A percentile compares a stretch with the other conserved stretches of the same genome.
phyloP scores from a whole-genome alignment of 2,888 invertebrate species.

The Timema cristinae region DNA sequence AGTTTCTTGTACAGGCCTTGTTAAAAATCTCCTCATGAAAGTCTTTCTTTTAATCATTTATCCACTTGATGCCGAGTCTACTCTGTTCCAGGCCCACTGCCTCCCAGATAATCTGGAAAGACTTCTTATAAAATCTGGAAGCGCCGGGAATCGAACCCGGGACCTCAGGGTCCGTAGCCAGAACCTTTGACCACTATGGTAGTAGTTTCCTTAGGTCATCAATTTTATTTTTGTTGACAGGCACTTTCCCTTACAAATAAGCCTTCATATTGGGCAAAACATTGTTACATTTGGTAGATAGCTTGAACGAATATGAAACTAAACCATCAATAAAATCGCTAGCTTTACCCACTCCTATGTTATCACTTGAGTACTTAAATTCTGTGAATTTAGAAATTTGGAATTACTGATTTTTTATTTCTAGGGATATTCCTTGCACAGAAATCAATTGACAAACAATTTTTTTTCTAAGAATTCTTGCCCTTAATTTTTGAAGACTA shows the following conservation, averaged over 20 bases:
- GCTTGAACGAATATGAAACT: neutral
- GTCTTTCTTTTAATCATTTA: neutral
- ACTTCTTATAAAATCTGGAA: too few relatives aligned
- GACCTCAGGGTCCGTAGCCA: too few relatives aligned
- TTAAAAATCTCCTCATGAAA: too few relatives aligned
- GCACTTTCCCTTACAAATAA: neutral
- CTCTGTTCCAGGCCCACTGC: too few relatives aligned
- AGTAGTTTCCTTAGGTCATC: slow-evolving; percentile 5
- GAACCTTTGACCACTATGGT: too few relatives aligned
- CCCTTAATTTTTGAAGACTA: neutral
- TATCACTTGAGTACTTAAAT: neutral
- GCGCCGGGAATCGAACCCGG: too few relatives aligned
- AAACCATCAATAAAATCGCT: neutral
- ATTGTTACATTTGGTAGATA: neutral
- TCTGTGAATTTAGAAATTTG: neutral
- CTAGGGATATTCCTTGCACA: neutral
- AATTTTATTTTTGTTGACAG: slow-evolving; percentile 1
- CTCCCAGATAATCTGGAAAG: too few relatives aligned
- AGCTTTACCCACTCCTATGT: neutral
- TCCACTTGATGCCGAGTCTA: too few relatives aligned
- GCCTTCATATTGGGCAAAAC: neutral
- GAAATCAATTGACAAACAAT: neutral
- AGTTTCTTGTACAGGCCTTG: neutral
- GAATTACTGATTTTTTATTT: neutral
- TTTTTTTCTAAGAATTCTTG: neutral